Evolutionary conservation across 1,140 invertebrate species (phyloP).

Genomic region (Diachasma alloeum): DNA sequence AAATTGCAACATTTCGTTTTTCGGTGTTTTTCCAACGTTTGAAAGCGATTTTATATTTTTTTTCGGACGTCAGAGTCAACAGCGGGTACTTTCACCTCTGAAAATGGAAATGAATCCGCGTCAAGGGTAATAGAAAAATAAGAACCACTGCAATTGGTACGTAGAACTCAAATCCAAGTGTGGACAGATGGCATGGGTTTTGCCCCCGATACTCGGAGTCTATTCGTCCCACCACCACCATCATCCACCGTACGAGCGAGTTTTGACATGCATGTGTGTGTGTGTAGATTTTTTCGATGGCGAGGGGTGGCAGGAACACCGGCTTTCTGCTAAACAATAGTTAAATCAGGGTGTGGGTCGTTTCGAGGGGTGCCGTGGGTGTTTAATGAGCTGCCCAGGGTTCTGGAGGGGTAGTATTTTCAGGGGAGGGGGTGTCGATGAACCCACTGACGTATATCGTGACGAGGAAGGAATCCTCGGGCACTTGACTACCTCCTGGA

Average conservation of each 20-base stretch:
- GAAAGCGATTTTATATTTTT: background rate
- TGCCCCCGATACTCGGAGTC: conserved; percentile 20
- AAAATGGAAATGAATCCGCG: background rate
- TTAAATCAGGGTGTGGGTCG: conserved; percentile 57
- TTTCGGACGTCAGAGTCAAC: background rate
- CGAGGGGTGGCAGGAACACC: conserved; percentile 11
- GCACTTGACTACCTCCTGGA: conserved; percentile 28
- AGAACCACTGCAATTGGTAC: conserved; percentile 52
- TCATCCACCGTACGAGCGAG: conserved; percentile 6
- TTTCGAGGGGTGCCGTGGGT: conserved; percentile 56
- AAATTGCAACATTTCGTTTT: background rate
- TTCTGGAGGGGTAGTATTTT: background rate
- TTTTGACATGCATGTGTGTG: conserved; percentile 3
- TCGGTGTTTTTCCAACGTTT: background rate
- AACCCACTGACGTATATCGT: conserved; percentile 13
- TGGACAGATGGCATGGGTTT: conserved; percentile 46
- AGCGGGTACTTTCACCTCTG: background rate
- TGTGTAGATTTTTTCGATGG: conserved; percentile 10
- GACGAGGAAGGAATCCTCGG: background rate
- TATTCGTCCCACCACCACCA: conserved; percentile 8
- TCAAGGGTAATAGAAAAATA: conserved; percentile 23
- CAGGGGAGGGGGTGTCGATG: conserved; percentile 14
- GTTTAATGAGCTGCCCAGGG: conserved; percentile 62
- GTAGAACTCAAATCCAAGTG: conserved; percentile 24
- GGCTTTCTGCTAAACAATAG: conserved; percentile 52